Evolutionary conservation across 1,140 invertebrate genomes (phyloP), one percentile per base, ranked within the genome.

Genomic region (Heliconius hewitsoni): DNA sequence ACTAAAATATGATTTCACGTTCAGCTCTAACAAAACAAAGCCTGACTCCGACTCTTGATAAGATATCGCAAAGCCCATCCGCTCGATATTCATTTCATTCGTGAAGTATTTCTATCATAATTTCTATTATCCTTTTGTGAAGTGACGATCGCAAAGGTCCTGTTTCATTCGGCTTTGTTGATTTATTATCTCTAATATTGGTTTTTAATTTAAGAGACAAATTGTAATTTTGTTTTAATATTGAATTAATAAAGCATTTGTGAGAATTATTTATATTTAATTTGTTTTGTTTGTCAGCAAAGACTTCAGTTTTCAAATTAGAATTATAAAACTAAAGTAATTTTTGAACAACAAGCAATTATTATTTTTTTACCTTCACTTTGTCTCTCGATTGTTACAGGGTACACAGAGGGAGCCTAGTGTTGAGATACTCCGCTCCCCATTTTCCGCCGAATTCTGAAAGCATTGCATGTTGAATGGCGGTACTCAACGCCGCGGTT

Each of bases 11-110:
- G 27, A 71, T 71, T 71, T 30, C 70, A 71, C 70, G 37, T 71
- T 71, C 70, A 39, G 70, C 3, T 71, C 30, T 34, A 34, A 34
- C 70, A 19, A 30, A 71, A 71, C 30, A 71, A 71, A 34, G 70
- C 4, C 70, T 71, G 23, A 60, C 57, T 60, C 57, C 23, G 57
- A 60, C 23, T 39, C 30, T 71, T 71, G 70, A 71, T 71, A 71
- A 71, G 70, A 71, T 71, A 71, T n/a, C 70, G 39, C 34, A 71
- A 71, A 71, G 70, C 34, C 34, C 70, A 34, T 39, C 19, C 34
- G 37, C 70, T 71, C 70, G 34, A 71, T 71, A 71, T 71, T 71
- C 70, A 71, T 71, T 71, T 71, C 70, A 39, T n/a, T 71, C 70
- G 34, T 8, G 18, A 18, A n/a, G 37, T 71, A 71, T 71, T 39